Percentiles rank a stretch among this genome's conserved stretches.
phyloP scores from a whole-genome alignment of 2,888 invertebrate species.

The Erannis defoliaria region DNA sequence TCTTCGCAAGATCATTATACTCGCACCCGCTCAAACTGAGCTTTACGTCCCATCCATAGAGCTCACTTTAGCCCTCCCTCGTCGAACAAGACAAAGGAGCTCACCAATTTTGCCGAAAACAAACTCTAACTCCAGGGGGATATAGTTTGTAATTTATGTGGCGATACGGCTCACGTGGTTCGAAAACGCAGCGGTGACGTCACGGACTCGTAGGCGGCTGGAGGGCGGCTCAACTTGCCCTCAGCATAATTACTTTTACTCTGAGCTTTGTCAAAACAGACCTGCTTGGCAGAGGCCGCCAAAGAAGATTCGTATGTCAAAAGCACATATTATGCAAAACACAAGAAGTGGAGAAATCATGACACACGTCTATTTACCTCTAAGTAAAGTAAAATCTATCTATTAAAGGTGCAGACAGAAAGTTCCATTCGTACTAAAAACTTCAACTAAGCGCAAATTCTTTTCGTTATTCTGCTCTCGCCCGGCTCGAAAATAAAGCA shows the following conservation, averaged over 20 bases:
- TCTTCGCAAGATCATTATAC: conserved; percentile 79
- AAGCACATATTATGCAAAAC: background rate
- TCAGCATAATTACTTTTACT: conserved; percentile 42
- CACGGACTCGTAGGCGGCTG: conserved; percentile 62
- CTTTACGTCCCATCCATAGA: conserved; percentile 62
- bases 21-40: conserved; percentile 58
- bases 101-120: conserved; percentile 81
- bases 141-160: conserved; percentile 84
- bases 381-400: background rate
- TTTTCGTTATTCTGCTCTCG: conserved; percentile 30
- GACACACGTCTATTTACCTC: background rate
- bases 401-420: background rate
- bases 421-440: background rate
- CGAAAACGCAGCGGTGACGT: conserved; percentile 78
- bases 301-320: background rate
- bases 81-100: conserved; percentile 79
- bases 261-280: conserved; percentile 37
- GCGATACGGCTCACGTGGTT: conserved; percentile 77
- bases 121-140: conserved; percentile 83
- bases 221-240: conserved; percentile 47
- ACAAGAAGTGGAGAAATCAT: background rate
- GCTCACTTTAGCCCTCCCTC: conserved; percentile 57
- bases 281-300: background rate
- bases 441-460: conserved; percentile 23
- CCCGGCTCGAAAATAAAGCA: conserved; percentile 33